Base-by-base conservation (phyloP, 92 coral and sea anemone species). In the Porites divaricata region DNA sequence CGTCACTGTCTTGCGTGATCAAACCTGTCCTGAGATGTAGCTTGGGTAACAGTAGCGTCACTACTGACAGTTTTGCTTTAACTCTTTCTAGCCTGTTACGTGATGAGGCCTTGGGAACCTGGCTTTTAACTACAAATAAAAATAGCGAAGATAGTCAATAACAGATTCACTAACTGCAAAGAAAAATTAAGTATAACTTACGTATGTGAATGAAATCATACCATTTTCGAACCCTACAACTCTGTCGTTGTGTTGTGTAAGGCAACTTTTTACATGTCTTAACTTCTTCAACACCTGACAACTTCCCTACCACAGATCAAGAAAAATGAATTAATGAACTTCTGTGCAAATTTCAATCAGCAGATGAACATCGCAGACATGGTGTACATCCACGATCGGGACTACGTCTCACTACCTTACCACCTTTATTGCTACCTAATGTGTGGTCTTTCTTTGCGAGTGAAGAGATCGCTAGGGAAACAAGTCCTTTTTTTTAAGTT, bases 201-300 rank as follows among this genome's bases (percentile, higher is more conserved):
- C 59, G 16, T 15, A 54, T 54, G 59, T 54, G 2, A 7, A 54
- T 54, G 12, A 11, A 54, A 54, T 54, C 16, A 15, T 81, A 94
- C 95, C 98, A 72, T 95, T 92, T 83, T 96, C 98, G 74, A 96
- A 96, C 11, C 98, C 98, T 28, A 96, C 96, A 13, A 96, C 98
- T 41, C 98, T 88, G 61, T 96, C 95, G 78, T 92, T 95, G 83
- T 96, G 98, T 73, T 94, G 96, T 56, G 94, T 96, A 14, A 96
- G 87, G 74, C 95, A 89, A 13, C 91, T 77, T 78, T 90, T 92
- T 14, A 92, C 98, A 81, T 96, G 88, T 81, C 86, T 86, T 16
- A 96, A 88, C 84, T 96, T 96, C 78, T 96, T 96, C 70, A 96
- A 85, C 48, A 96, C 94, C 76, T 93, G 98, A 67, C 98, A 96